Evolutionary conservation across 2,113 vertebrate species (phyloP).

Genomic region (Lucifuga dentata): DNA sequence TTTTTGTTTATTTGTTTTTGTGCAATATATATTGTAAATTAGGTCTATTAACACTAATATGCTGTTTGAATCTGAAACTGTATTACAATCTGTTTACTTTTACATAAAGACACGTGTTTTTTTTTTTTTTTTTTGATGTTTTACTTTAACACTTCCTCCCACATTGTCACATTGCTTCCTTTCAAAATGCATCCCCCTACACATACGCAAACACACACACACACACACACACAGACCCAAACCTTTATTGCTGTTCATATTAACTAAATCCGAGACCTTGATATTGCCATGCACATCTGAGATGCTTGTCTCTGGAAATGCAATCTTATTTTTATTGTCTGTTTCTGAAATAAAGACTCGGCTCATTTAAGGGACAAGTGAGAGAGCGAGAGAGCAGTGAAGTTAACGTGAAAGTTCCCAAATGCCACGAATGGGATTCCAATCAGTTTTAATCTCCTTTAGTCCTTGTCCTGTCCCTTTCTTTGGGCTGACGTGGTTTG

Average conservation of each 20-base stretch:
- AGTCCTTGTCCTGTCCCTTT: constrained; percentile 70
- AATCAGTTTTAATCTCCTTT: constrained; percentile 80
- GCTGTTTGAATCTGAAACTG: no score
- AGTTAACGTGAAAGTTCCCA: constrained; percentile 52
- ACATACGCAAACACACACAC: background rate
- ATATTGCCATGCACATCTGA: constrained; percentile 57
- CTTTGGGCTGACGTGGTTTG: constrained; percentile 55
- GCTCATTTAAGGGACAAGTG: constrained; percentile 44
- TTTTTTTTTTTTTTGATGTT: no score
- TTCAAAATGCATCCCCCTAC: background rate
- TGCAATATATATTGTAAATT: no score
- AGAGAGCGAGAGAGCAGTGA: constrained; percentile 15
- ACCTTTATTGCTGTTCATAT: constrained; percentile 50
- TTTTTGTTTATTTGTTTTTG: no score
- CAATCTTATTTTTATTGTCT: constrained; percentile 54
- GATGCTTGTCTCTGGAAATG: constrained; percentile 48
- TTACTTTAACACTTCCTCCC: constrained; percentile 17
- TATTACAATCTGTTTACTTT: no score
- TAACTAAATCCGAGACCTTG: constrained; percentile 52
- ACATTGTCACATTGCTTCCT: constrained; percentile 15
- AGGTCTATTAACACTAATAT: no score
- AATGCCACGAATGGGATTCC: constrained; percentile 80
- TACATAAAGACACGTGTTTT: no score
- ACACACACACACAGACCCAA: constrained; percentile 1
- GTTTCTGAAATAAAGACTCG: constrained; percentile 20